Evolutionary conservation across 2,888 invertebrate genomes (phyloP), one percentile per base, ranked within the genome.

Genomic region (Petrolisthes manimaculis): DNA sequence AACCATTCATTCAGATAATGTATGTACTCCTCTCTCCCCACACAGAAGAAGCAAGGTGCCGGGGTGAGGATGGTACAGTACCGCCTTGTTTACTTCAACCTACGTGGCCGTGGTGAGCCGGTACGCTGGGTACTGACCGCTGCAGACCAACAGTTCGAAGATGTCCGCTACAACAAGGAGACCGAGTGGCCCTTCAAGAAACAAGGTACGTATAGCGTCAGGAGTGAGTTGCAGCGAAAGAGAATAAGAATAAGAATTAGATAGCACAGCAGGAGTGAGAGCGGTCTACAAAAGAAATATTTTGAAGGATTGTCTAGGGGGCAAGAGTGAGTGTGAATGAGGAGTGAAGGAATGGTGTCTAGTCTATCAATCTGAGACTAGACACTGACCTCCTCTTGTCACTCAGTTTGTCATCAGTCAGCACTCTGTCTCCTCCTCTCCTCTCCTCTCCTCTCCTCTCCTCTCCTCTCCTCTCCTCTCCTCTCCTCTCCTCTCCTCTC

Each of bases 151-250:
- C 89, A 69, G 3, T 91, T 86, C 88, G 90, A 91, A n/a, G 91
- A 91, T 86, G 86, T 91, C 24, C 88, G 91, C 37, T 88, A 88
- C 85, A 86, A 84, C 81, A 89, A 71, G 69, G 87, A 89, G 74
- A 83, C 86, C 3, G 90, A 91, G 83, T 91, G 91, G 91, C 90
- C 91, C 24, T 89, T 84, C 71, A 86, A 89, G 67, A 91, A 91
- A 75, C 85, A 89, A 79, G 91, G 91, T 91, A 21, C 6, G 74
- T 37, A 14, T n/a, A 51, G n/a, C 3, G 37, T 24, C n/a, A 24
- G 51, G 77, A 9, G 77, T 77, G 51, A n/a, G 77, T 6, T 37
- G 51, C 1, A 18, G 14, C 14, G 6, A 51, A 51, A 51, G 37
- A 77, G 77, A 21, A 21, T 75, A 37, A 37, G 37, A 18, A 51